Evolutionary conservation across 1,140 invertebrate genomes (phyloP), one percentile per base, ranked within the genome.

Genomic region (Diplogasteroides magnus): DNA sequence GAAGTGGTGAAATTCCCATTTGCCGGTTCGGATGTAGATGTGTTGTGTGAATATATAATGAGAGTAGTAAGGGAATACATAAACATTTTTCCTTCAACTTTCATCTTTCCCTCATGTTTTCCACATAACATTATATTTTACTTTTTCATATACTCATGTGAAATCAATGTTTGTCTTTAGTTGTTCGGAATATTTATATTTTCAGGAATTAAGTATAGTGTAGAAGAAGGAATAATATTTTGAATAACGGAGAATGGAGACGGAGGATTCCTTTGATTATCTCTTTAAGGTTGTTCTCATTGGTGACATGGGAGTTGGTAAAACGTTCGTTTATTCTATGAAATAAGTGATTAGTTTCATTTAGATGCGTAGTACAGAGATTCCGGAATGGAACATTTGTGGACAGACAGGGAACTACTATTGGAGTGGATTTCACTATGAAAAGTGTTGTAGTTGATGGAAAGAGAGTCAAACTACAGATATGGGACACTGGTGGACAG

Each of bases 391-490:
- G 93, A 70, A 93, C 90, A 72, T 96, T 92, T 82, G 89, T 93
- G 68, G 92, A 95, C 64, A 74, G 93, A 55, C 92, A 95, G 84
- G 91, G 91, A 26, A 94, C 91, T 81, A 95, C 93, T 28, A 95
- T 96, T 78, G 93, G 93, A 62, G 93, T 96, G 29, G 93, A 96
- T 86, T 96, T 95, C 85, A 94, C 91, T 68, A 95, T 95, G 92
- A 95, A 95, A 88, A 94, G 92, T 27, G 87, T 96, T 11, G 86
- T 90, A 67, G 89, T 96, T 61, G 92, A 95, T 85, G 90, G 90
- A 19, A 95, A 95, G 85, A 89, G 89, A 86, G 89, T 95, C 67
- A 95, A 96, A 89, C 87, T 98, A 70, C 91, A 93, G 87, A 92
- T 93, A 79, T 93, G 93, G 93, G 93, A 95, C 77, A 97, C 93